Base-by-base conservation (phyloP, 2,113 vertebrate species). In the Actenoides lindsayi region DNA sequence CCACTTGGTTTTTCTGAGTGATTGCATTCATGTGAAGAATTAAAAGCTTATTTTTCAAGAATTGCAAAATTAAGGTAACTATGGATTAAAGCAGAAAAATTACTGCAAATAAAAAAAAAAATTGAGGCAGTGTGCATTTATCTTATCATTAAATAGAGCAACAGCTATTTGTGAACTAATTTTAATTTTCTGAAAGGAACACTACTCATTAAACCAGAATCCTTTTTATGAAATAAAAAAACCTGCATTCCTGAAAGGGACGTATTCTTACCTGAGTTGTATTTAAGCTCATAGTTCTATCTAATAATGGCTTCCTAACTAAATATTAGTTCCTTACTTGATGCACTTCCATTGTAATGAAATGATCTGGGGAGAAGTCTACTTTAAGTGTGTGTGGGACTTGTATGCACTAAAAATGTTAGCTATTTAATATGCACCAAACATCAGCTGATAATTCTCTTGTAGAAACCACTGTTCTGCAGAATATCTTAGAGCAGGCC, bases 181-280 rank as follows among this genome's bases (percentile, higher is more conserved):
- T 75, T 75, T 65, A 51, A 68, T 95, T 90, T 92, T 82, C 68
- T 74, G 83, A 74, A 92, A 83, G 83, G 41, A 92, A 37, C 63
- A 53, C 54, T n/a, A 67, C 89, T 94, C 57, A 56, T 86, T 83
- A 60, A 75, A 80, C 57, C 21, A 54, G 73, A 82, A 85, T 20
- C 33, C 41, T 89, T 74, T 76, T 56, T 37, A 39, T 48, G 70
- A 56, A 75, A 27, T 86, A 31, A n/a, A 74, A 90, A 71, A 50
- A 4, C 73, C 73, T 93, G 24, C 51, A 46, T 71, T 71, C 56
- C 68, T 90, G 56, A 56, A 78, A 94, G 39, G 33, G 59, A 5
- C 37, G 18, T 14, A 4, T 68, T 69, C 48, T 91, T 42, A 24
- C 16, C 57, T 41, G 42, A 20, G 70, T 27, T 5, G 30, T 65